A percentile compares a stretch with the other conserved stretches of the same genome.
phyloP scores from a whole-genome alignment of 1,140 invertebrate species.

The Aphis craccivora region DNA sequence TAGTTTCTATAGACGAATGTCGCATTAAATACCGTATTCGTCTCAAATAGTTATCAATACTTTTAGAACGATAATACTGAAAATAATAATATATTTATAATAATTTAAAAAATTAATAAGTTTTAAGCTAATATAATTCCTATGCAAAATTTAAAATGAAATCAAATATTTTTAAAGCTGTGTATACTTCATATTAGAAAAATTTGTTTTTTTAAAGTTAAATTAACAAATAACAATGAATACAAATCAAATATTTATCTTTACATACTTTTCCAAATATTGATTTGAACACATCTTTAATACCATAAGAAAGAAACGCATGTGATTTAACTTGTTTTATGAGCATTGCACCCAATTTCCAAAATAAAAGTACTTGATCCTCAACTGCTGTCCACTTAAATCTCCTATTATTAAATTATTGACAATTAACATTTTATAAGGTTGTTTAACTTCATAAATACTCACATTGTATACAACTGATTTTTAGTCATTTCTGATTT shows the following conservation, averaged over 20 bases:
- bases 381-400: constrained; percentile 42
- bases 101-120: not conserved
- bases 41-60: constrained; percentile 43
- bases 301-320: constrained; percentile 50
- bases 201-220: not conserved
- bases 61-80: constrained; percentile 50
- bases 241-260: not conserved
- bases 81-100: not conserved
- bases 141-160: too few species aligned
- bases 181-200: not conserved
- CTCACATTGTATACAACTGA: constrained; percentile 37
- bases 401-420: constrained; percentile 1
- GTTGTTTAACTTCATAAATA: not conserved
- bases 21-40: constrained; percentile 31
- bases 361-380: constrained; percentile 41
- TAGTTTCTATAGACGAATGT: constrained; percentile 23
- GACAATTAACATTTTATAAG: not conserved
- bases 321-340: constrained; percentile 50
- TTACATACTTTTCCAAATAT: constrained; percentile 46
- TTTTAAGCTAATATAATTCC: not conserved
- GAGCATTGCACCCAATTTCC: constrained; percentile 39
- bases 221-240: not conserved
- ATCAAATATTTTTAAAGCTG: too few species aligned
- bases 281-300: constrained; percentile 41
- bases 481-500: constrained; percentile 4